Evolutionary conservation across 2,888 invertebrate species (phyloP).

Genomic region (Ectemnius cavifrons): DNA sequence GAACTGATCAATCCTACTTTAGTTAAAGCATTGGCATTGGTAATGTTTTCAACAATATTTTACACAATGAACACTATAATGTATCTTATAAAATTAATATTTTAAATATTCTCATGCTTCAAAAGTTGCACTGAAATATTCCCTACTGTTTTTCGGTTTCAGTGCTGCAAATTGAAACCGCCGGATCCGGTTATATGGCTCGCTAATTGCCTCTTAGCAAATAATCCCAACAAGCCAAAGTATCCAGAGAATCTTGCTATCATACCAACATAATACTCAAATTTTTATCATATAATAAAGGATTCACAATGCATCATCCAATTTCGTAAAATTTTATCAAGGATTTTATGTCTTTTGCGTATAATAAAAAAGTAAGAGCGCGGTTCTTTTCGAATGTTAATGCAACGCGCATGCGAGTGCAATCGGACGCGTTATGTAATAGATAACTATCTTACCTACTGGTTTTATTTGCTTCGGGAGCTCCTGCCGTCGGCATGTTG

Average conservation of each 20-base stretch:
- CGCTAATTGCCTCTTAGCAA: slow-evolving; percentile 86
- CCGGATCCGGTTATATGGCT: slow-evolving; percentile 88
- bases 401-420: no score
- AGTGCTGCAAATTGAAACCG: slow-evolving; percentile 86
- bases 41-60: no score
- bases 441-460: slow-evolving; percentile 44
- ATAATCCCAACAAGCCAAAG: slow-evolving; percentile 87
- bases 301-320: no score
- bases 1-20: slow-evolving; percentile 84
- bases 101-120: no score
- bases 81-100: no score
- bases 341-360: background rate
- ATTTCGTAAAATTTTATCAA: background rate
- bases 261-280: slow-evolving; percentile 34
- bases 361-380: background rate
- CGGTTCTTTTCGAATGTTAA: background rate
- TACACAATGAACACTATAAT: slow-evolving; percentile 49
- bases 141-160: slow-evolving; percentile 49
- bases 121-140: no score
- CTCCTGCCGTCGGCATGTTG: slow-evolving; percentile 43
- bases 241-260: slow-evolving; percentile 58
- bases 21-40: slow-evolving; percentile 78
- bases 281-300: background rate
- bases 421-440: background rate
- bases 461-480: slow-evolving; percentile 22